phyloP scores from a whole-genome alignment of 2,888 invertebrate species.

The Stenodema calcarata region DNA sequence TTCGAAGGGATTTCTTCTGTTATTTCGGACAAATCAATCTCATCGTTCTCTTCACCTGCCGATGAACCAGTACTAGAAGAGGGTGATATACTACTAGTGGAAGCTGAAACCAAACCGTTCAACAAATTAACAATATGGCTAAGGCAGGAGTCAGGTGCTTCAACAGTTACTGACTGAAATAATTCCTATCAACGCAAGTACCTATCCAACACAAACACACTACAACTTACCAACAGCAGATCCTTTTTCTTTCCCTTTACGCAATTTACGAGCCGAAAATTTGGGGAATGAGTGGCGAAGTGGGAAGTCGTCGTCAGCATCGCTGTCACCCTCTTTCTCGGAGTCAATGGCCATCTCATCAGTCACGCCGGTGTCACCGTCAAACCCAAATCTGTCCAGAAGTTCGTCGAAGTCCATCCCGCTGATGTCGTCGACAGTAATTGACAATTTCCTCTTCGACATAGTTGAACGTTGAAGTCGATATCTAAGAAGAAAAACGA shows the following conservation, averaged over 20 bases:
- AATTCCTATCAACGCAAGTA: constrained; percentile 14
- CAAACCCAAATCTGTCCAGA: constrained; percentile 11
- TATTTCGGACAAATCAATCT: constrained; percentile 11
- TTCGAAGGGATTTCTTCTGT: constrained; percentile 15
- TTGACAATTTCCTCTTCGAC: neutral
- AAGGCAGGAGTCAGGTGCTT: neutral
- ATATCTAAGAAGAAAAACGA: neutral
- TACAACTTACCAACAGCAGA: constrained; percentile 3
- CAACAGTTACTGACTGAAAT: constrained; percentile 12
- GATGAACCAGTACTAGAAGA: constrained; percentile 11
- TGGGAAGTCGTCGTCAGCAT: constrained; percentile 23
- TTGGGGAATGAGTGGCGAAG: neutral
- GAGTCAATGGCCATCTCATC: constrained; percentile 10
- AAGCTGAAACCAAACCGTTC: constrained; percentile 15
- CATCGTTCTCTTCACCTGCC: constrained; percentile 4
- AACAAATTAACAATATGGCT: constrained; percentile 3
- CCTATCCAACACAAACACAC: constrained; percentile 10
- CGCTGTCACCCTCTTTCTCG: constrained; percentile 12
- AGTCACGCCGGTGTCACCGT: neutral
- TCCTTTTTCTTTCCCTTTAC: neutral
- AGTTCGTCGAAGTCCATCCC: constrained; percentile 18
- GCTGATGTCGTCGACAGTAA: constrained; percentile 9
- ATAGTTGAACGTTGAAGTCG: neutral
- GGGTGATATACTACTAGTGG: neutral
- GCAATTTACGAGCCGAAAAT: constrained; percentile 18